Conservation (phyloP, 2,113 vertebrate species). For the Cairina moschata region DNA sequence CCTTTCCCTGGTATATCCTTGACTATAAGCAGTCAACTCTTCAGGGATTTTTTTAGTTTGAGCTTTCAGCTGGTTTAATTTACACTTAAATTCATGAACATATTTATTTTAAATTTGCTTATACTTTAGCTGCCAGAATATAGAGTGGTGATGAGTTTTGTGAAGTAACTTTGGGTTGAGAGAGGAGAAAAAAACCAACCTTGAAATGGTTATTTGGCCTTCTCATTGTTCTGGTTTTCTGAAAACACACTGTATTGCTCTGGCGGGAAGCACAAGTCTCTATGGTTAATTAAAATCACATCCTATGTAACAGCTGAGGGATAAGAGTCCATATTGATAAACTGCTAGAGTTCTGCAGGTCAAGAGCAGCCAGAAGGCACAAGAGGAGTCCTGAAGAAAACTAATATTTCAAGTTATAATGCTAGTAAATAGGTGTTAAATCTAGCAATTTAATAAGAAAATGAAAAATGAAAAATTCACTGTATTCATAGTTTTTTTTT, state of each 20-base stretch:
- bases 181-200: neutral
- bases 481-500: neutral
- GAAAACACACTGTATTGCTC: neutral
- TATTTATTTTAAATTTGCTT: neutral
- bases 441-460: neutral
- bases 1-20: neutral
- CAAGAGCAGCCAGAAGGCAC: neutral
- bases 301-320: neutral
- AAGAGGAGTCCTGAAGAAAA: neutral
- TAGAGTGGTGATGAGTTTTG: neutral
- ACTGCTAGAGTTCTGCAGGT: neutral
- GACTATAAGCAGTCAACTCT: neutral
- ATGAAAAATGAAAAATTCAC: neutral
- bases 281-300: neutral
- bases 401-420: neutral
- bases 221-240: neutral
- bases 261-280: neutral
- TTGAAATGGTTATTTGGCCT: neutral
- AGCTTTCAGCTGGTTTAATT: neutral
- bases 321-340: neutral
- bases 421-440: neutral
- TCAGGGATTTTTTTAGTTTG: neutral
- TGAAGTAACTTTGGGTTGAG: neutral
- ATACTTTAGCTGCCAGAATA: neutral
- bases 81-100: neutral